Percentiles rank a stretch among this genome's conserved stretches.
Conservation (phyloP, 2,888 invertebrate species). For the Protodeltote pygarga region DNA sequence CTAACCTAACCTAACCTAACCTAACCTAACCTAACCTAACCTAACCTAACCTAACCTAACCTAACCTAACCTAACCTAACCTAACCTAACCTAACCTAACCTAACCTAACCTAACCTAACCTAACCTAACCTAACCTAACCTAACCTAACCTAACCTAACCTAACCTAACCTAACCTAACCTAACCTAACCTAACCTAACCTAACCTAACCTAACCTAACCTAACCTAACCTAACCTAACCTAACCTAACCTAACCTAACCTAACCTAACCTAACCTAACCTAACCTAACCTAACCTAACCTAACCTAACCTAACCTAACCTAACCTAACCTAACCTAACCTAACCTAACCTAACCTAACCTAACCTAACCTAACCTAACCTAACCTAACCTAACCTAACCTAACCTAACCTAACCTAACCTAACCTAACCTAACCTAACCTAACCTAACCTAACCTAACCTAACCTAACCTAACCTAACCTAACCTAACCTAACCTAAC, state of each 20-base stretch:
- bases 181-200: constrained; percentile 12
- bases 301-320: constrained; percentile 17
- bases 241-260: constrained; percentile 4
- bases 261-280: constrained; percentile 12
- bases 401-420: constrained; percentile 22
- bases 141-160: constrained; percentile 7
- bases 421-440: constrained; percentile 21
- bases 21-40: constrained; percentile 21
- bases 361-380: constrained; percentile 26
- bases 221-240: constrained; percentile 16
- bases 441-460: constrained; percentile 16
- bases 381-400: constrained; percentile 27
- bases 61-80: constrained; percentile 10
- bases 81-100: constrained; percentile 8
- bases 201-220: constrained; percentile 18
- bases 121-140: constrained; percentile 10
- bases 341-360: constrained; percentile 25
- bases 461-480: constrained; percentile 5
- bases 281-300: constrained; percentile 14
- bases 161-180: constrained; percentile 12
- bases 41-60: constrained; percentile 14
- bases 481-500: constrained; percentile 5
- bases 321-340: constrained; percentile 21
- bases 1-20: constrained; percentile 17
- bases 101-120: constrained; percentile 11